These are phyloP conservation scores for Yponomeuta sedellus DNA, from an alignment of 2,888 invertebrate genomes.

Conservation along the genomic window DNA sequence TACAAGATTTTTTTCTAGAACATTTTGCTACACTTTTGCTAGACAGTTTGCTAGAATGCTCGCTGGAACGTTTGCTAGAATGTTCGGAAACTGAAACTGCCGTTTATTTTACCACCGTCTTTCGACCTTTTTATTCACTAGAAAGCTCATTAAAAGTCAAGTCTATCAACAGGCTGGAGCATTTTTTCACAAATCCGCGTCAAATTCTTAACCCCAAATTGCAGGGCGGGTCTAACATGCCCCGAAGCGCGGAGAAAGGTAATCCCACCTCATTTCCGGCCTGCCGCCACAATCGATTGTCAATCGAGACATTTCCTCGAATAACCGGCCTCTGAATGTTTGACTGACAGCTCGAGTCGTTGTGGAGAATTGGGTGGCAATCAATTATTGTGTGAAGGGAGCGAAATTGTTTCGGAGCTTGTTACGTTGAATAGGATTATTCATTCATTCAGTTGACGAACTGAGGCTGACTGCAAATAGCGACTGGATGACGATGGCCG, in stretches of 20 bases:
- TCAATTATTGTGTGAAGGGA: background rate
- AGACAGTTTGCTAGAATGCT: too few species aligned
- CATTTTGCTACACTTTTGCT: too few species aligned
- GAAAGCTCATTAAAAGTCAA: too few species aligned
- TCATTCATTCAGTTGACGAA: too few species aligned
- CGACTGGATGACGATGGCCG: too few species aligned
- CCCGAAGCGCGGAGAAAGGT: slow-evolving; percentile 31
- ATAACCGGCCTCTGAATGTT: slow-evolving; percentile 18
- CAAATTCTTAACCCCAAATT: background rate
- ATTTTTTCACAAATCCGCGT: background rate
- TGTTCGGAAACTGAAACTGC: too few species aligned
- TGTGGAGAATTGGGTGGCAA: slow-evolving; percentile 4
- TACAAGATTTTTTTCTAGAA: too few species aligned
- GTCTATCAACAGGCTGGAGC: too few species aligned
- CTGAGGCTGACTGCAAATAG: too few species aligned
- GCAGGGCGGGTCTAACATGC: slow-evolving; percentile 10
- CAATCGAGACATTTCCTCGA: slow-evolving; percentile 47
- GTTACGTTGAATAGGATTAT: background rate
- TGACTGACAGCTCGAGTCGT: slow-evolving; percentile 35
- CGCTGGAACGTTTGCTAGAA: too few species aligned
- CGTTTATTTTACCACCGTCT: too few species aligned
- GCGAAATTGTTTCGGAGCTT: background rate
- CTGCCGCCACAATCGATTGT: slow-evolving; percentile 42
- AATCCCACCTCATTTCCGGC: slow-evolving; percentile 37
- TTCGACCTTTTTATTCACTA: too few species aligned